phyloP scores from a whole-genome alignment of 2,113 vertebrate genomes.

The Mola mola region DNA sequence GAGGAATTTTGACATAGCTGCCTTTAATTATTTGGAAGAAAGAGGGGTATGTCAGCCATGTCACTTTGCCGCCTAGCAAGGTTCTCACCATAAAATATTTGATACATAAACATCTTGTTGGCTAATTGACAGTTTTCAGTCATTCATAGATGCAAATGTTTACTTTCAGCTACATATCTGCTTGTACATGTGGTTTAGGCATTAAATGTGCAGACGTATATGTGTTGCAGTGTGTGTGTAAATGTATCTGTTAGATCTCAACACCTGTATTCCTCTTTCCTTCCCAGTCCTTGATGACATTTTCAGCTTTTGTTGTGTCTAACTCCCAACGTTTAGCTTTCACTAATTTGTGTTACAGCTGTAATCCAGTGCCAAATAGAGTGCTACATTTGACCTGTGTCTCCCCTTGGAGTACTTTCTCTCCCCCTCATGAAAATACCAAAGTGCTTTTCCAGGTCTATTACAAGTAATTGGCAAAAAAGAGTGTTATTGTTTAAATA shows the following conservation, averaged over 20 bases:
- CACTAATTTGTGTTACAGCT: slow-evolving; percentile 52
- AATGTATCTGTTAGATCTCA: background rate
- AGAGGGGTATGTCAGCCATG: no score
- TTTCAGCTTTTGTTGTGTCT: slow-evolving; percentile 39
- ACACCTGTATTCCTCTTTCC: background rate
- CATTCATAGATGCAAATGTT: no score
- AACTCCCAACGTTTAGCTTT: slow-evolving; percentile 36
- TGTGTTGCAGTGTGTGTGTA: slow-evolving; percentile 1
- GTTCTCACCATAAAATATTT: no score
- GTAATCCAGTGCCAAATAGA: slow-evolving; percentile 31
- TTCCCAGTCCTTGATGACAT: slow-evolving; percentile 23
- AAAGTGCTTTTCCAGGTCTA: slow-evolving; percentile 41
- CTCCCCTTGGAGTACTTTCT: slow-evolving; percentile 1
- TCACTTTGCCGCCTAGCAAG: no score
- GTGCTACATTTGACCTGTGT: slow-evolving; percentile 27
- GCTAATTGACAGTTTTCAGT: no score
- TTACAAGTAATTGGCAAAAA: slow-evolving; percentile 47
- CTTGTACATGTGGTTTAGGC: background rate
- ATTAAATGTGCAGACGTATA: slow-evolving; percentile 9
- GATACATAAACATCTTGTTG: no score
- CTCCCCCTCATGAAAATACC: slow-evolving; percentile 47
- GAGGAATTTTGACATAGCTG: no score
- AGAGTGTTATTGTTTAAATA: slow-evolving; percentile 36
- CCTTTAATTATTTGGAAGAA: no score
- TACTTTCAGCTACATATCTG: background rate